phyloP scores from a whole-genome alignment of 2,888 invertebrate species.

The Halictus quadricinctus region DNA sequence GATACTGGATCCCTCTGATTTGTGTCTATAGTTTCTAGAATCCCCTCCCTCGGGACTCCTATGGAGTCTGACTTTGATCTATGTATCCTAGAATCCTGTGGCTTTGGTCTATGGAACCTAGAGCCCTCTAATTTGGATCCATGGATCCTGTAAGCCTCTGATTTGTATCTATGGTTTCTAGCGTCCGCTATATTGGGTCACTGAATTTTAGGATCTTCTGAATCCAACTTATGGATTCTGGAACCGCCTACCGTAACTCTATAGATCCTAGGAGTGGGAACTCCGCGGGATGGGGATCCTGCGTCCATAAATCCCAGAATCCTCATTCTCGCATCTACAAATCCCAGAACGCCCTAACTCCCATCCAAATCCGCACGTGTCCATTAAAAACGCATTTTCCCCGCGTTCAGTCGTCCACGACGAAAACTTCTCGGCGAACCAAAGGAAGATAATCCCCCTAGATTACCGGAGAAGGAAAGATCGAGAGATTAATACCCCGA shows the following conservation, averaged over 20 bases:
- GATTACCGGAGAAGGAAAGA: constrained; percentile 11
- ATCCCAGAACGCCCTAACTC: neutral
- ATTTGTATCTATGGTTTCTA: too few species aligned
- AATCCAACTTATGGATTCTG: neutral
- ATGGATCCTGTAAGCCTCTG: too few species aligned
- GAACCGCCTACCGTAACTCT: neutral
- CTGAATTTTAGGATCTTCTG: too few species aligned
- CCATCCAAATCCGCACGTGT: neutral
- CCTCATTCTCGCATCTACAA: neutral
- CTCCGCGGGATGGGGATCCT: too few species aligned
- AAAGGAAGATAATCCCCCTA: neutral
- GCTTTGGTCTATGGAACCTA: too few species aligned
- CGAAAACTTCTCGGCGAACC: neutral
- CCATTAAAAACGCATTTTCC: constrained; percentile 4
- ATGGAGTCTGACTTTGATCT: too few species aligned
- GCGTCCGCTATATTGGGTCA: too few species aligned
- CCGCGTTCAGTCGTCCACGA: neutral
- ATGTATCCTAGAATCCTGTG: too few species aligned
- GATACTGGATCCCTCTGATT: too few species aligned
- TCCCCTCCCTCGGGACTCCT: neutral
- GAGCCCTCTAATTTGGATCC: too few species aligned
- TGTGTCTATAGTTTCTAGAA: neutral
- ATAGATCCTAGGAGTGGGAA: neutral
- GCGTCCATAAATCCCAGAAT: neutral
- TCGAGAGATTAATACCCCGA: constrained; percentile 66